Conservation (phyloP, 2,797 vertebrate genomes). For the Odontamblyopus rebecca region DNA sequence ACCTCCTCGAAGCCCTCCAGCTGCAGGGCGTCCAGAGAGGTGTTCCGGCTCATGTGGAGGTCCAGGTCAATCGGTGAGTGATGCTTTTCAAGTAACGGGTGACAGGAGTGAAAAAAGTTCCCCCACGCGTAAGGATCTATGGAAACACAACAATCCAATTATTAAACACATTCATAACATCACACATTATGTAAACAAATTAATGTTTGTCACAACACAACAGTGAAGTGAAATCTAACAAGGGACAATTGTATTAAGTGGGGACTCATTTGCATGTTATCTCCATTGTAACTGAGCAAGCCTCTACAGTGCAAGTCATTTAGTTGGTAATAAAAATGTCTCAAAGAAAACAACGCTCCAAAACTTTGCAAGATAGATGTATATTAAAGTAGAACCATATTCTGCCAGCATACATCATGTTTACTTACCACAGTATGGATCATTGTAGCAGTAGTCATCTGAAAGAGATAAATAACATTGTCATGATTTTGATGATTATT, state of each 20-base stretch:
- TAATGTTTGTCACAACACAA: neutral
- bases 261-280: slow-evolving; percentile 1
- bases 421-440: slow-evolving; percentile 72
- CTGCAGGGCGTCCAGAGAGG: slow-evolving; percentile 70
- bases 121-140: slow-evolving; percentile 78
- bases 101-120: slow-evolving; percentile 69
- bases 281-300: neutral
- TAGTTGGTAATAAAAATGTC: neutral
- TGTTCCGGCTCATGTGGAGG: slow-evolving; percentile 62
- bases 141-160: neutral
- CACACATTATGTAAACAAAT: neutral
- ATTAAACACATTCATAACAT: neutral
- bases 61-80: slow-evolving; percentile 87
- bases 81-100: slow-evolving; percentile 66
- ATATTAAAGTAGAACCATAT: neutral
- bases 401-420: neutral
- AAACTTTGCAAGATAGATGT: neutral
- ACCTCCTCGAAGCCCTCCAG: slow-evolving; percentile 80
- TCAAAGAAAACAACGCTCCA: neutral
- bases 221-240: neutral
- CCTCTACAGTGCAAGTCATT: neutral
- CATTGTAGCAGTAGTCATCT: slow-evolving; percentile 76
- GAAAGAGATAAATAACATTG: slow-evolving; percentile 24
- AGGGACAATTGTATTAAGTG: neutral
- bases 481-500: neutral